Conservation (phyloP, 2,113 vertebrate species). For the Grammomys surdaster region DNA sequence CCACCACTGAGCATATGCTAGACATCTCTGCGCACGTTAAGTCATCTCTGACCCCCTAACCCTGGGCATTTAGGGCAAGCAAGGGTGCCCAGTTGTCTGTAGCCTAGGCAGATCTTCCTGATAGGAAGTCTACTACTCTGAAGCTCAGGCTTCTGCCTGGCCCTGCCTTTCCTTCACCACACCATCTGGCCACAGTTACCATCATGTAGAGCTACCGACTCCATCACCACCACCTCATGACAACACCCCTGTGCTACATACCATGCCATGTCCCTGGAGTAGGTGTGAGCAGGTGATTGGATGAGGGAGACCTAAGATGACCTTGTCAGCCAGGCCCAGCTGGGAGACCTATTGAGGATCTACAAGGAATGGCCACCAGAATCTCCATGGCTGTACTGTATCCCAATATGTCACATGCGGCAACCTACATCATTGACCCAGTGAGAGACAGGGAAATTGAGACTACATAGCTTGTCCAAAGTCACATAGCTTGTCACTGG, state of each 20-base stretch:
- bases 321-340: not conserved
- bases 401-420: fast-evolving
- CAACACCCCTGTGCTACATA: not conserved
- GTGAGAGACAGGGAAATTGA: not conserved
- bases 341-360: not conserved
- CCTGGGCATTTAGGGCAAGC: not conserved
- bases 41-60: not conserved
- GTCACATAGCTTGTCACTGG: not conserved
- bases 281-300: not conserved
- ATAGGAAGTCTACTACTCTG: not conserved
- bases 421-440: not conserved
- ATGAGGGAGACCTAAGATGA: not conserved
- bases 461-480: not conserved
- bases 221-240: no score
- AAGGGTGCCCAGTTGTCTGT: not conserved
- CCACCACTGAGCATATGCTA: not conserved
- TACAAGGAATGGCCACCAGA: not conserved
- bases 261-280: not conserved
- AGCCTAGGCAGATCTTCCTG: not conserved
- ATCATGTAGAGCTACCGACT: not conserved
- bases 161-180: not conserved
- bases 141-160: not conserved
- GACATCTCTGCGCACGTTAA: not conserved
- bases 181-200: not conserved
- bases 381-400: not conserved